Conservation (phyloP, 1,140 invertebrate genomes). For the Tetraneura akinire region DNA sequence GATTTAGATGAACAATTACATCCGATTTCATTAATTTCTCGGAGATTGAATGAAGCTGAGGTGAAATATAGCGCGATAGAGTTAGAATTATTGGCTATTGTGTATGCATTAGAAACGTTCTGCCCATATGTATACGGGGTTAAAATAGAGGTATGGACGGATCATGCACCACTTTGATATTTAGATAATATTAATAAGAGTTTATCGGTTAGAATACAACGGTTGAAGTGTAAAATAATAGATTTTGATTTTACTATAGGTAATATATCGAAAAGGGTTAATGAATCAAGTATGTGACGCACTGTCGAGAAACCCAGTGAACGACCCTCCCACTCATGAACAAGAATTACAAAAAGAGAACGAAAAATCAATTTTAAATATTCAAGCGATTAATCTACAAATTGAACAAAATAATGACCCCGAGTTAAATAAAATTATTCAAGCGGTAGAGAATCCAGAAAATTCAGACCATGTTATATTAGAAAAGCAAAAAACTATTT, state of each 20-base stretch:
- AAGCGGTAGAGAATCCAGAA: background rate
- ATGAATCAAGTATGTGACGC: constrained; percentile 1
- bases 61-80: background rate
- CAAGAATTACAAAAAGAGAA: background rate
- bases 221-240: constrained; percentile 10
- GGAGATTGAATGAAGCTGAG: background rate
- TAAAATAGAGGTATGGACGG: background rate
- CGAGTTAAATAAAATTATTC: background rate
- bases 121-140: background rate
- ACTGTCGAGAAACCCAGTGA: background rate
- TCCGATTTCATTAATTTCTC: background rate
- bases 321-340: background rate
- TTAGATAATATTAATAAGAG: background rate
- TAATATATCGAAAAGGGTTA: background rate
- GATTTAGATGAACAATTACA: background rate
- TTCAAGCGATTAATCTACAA: background rate
- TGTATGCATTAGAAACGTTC: background rate
- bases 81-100: background rate
- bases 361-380: background rate
- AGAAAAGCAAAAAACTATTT: constrained; percentile 18
- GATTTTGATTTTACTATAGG: background rate
- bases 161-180: background rate
- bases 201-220: background rate
- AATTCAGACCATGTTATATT: background rate
- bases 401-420: constrained; percentile 5